These are phyloP conservation scores for Osmerus mordax DNA, from an alignment of 2,113 vertebrate species.

Conservation along the genomic window DNA sequence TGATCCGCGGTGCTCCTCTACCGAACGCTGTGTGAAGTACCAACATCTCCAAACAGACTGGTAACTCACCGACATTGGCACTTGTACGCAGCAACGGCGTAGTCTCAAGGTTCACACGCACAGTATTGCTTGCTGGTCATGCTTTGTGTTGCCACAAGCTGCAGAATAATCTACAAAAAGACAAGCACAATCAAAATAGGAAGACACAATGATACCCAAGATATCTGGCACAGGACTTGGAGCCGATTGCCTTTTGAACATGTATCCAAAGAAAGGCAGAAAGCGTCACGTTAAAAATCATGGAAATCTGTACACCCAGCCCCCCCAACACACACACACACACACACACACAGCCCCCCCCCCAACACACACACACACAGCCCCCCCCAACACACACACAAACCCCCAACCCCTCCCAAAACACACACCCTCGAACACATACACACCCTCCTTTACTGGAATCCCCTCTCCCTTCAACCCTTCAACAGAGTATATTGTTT, in stretches of 20 bases:
- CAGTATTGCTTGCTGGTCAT: conserved; percentile 18
- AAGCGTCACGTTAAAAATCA: background rate
- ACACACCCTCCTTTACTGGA: no score
- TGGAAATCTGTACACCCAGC: background rate
- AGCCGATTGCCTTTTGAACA: background rate
- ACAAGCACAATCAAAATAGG: conserved; percentile 26
- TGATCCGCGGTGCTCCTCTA: background rate
- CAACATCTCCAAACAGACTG: background rate
- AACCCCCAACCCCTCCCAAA: no score
- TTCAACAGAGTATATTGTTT: no score
- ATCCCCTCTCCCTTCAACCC: no score
- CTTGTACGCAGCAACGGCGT: background rate
- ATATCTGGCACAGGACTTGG: background rate
- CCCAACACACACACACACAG: background rate
- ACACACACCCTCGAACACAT: no score
- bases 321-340: background rate
- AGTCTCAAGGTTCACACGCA: background rate
- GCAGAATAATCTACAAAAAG: conserved; percentile 1
- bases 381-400: background rate
- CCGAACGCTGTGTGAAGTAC: background rate
- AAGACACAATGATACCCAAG: conserved; percentile 34
- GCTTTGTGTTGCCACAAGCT: conserved; percentile 3
- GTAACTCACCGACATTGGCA: background rate
- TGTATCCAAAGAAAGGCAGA: conserved; percentile 4
- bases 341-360: background rate